Evolutionary conservation across 1,140 invertebrate genomes (phyloP), one percentile per base, ranked within the genome.

Genomic region (Hypsibius dujardini): DNA sequence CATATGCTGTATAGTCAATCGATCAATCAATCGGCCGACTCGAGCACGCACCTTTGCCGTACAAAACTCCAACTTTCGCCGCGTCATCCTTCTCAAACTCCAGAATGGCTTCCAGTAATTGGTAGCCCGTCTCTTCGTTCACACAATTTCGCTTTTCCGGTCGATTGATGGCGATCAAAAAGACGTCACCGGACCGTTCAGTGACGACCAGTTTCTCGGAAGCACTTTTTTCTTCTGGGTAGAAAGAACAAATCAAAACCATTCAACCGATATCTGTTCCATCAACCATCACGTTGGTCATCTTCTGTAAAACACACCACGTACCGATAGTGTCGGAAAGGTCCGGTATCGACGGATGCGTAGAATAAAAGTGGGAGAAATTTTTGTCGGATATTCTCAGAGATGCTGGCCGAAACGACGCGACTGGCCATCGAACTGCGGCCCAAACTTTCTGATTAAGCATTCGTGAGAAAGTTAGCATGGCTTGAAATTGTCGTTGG

Each of bases 101-200:
- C 74, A 86, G 80, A 60, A 95, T 84, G 1, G 90, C 88, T 70
- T 85, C 80, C 46, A 83, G 82, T 2, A 94, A 80, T 75, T 86
- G 79, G 46, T 80, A 76, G 0, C 88, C 84, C 28, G 88, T 89
- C 3, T 77, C 77, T 59, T 79, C 80, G 77, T 92, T 85, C 1
- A 95, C 80, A 76, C 87, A 87, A 79, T 95, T 95, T 67, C 89
- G 84, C 74, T 86, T 87, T 12, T 85, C 80, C 3, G 89, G 88
- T 59, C 89, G 82, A 80, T 93, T 93, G 62, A 95, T 88, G n/a
- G 87, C 88, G 72, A 95, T 88, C 46, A 86, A 82, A 45, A 84
- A 86, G 15, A 91, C 80, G 67, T 78, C 74, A n/a, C 84, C 84
- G 72, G 83, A 78, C 75, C 84, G 84, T 73, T 86, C 83, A 12